Conservation (phyloP, 2,888 invertebrate species). For the Drosophila lutescens region DNA sequence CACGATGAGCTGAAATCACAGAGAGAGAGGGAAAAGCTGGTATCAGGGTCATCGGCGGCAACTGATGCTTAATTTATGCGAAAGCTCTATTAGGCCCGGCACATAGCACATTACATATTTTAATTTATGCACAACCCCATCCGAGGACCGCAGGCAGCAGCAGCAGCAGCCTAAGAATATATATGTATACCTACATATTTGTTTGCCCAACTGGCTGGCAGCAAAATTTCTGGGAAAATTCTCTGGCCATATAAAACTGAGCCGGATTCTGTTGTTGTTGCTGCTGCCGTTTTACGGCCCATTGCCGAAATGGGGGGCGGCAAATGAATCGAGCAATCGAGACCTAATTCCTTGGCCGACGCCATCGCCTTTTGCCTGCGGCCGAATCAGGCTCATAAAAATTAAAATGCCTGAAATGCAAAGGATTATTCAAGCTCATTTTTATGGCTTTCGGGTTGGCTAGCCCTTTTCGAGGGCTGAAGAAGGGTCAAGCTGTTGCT, state of each 20-base stretch:
- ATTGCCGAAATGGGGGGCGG: conserved; percentile 59
- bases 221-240: conserved; percentile 41
- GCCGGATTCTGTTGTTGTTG: conserved; percentile 4
- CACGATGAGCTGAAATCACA: conserved; percentile 90
- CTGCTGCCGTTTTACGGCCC: conserved; percentile 71
- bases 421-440: conserved; percentile 52
- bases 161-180: conserved; percentile 16
- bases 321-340: conserved; percentile 72
- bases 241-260: conserved; percentile 39
- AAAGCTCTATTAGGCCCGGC: conserved; percentile 50
- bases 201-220: conserved; percentile 25
- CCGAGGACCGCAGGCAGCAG: conserved; percentile 30
- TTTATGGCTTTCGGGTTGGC: conserved; percentile 30
- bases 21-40: conserved; percentile 25
- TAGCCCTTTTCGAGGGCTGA: conserved; percentile 11
- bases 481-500: conserved; percentile 38
- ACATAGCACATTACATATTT: conserved; percentile 59
- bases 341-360: conserved; percentile 65
- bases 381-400: conserved; percentile 68
- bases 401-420: conserved; percentile 64
- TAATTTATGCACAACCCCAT: conserved; percentile 69
- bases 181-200: conserved; percentile 8
- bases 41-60: conserved; percentile 33
- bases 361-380: conserved; percentile 48
- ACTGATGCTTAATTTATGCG: conserved; percentile 65